These are phyloP conservation scores for Apteryx mantelli DNA, from an alignment of 2,113 vertebrate genomes.

Conservation along the genomic window DNA sequence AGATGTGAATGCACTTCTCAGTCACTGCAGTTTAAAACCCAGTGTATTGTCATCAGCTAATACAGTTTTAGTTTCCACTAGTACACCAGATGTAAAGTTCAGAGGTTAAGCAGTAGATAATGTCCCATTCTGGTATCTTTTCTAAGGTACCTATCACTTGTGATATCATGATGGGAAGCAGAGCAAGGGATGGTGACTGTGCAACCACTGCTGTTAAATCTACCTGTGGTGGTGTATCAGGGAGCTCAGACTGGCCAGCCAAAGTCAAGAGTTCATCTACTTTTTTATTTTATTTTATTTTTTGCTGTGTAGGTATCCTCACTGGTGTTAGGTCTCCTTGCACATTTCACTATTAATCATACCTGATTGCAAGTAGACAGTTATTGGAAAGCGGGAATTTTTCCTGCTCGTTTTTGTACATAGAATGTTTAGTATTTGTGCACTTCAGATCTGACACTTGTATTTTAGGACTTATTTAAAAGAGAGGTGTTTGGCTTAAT, in stretches of 20 bases:
- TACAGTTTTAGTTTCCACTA: background rate
- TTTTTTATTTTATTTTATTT: background rate
- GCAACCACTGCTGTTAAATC: background rate
- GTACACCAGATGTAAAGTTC: background rate
- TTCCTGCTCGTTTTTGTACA: background rate
- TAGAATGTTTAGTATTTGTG: background rate
- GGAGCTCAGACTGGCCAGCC: rapidly evolving
- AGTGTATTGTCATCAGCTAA: background rate
- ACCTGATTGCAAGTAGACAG: background rate
- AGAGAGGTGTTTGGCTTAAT: background rate
- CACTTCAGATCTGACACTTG: background rate
- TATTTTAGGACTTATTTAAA: background rate
- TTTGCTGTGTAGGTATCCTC: background rate
- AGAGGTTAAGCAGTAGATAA: background rate
- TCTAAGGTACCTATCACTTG: background rate
- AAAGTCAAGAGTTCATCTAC: background rate
- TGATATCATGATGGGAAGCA: background rate
- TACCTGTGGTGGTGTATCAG: background rate
- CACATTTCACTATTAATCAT: background rate
- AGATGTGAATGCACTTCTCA: background rate
- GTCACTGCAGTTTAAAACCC: background rate
- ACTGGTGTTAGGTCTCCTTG: background rate
- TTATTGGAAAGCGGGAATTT: background rate
- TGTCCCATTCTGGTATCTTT: background rate
- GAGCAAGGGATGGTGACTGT: background rate